Evolutionary conservation across 2,888 invertebrate species (phyloP).

Genomic region (Hypsopygia costalis): DNA sequence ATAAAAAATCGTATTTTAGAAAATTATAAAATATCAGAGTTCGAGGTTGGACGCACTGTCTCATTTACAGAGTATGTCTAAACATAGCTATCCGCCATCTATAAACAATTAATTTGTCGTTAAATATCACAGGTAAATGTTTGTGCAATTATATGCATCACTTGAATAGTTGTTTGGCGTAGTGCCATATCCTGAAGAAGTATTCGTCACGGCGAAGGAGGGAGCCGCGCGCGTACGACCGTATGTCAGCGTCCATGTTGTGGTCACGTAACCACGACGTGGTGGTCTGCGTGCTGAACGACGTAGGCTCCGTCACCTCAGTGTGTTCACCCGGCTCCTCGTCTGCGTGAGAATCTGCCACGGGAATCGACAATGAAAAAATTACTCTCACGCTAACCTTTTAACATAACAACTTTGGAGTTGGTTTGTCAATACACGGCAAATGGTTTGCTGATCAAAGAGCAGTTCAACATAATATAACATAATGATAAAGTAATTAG

Average conservation of each 20-base stretch:
- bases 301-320: constrained; percentile 88
- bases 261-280: constrained; percentile 96
- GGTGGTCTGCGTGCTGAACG: constrained; percentile 95
- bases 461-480: too few species aligned
- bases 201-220: constrained; percentile 94
- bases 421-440: too few species aligned
- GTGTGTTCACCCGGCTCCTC: constrained; percentile 75
- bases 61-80: constrained; percentile 23
- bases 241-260: constrained; percentile 96
- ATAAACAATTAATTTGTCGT: constrained; percentile 45
- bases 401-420: too few species aligned
- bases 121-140: constrained; percentile 72
- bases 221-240: constrained; percentile 92
- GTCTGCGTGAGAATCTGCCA: constrained; percentile 58
- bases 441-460: too few species aligned
- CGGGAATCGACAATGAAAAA: too few species aligned
- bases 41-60: constrained; percentile 34
- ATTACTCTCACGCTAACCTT: too few species aligned
- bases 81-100: constrained; percentile 52
- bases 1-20: constrained; percentile 47
- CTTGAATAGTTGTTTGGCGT: constrained; percentile 91
- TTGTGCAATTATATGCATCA: constrained; percentile 70
- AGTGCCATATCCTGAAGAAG: constrained; percentile 97
- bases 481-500: too few species aligned
- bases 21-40: constrained; percentile 46